These are phyloP conservation scores for Melanitta fusca DNA, from an alignment of 2,797 vertebrate species.

Conservation along the genomic window DNA sequence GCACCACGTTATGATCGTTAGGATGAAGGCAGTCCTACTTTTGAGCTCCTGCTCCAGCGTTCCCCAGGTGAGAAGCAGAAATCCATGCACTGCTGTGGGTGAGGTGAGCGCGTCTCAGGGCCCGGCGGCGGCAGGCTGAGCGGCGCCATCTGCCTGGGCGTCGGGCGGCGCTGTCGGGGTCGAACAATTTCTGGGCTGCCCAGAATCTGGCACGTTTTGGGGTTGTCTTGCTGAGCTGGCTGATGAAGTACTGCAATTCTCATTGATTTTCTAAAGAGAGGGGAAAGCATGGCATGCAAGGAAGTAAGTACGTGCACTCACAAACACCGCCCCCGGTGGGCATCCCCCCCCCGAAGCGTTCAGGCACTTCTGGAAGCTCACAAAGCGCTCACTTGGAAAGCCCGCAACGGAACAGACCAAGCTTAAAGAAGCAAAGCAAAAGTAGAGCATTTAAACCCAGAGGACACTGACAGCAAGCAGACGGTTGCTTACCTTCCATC, in stretches of 20 bases:
- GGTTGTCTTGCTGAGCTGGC: constrained; percentile 35
- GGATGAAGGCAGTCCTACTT: constrained; percentile 65
- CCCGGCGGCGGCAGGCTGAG: constrained; percentile 48
- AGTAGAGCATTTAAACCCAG: constrained; percentile 26
- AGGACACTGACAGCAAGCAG: constrained; percentile 47
- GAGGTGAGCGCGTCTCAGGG: constrained; percentile 47
- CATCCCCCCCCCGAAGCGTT: constrained; percentile 13
- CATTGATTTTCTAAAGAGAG: constrained; percentile 75
- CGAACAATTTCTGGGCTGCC: constrained; percentile 46
- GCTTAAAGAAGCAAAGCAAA: constrained; percentile 57
- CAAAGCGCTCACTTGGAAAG: constrained; percentile 10
- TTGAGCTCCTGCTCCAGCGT: constrained; percentile 45
- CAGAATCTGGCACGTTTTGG: constrained; percentile 36
- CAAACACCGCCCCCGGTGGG: not conserved
- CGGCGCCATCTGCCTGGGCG: constrained; percentile 29
- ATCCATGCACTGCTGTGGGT: constrained; percentile 70
- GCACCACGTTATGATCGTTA: constrained; percentile 53
- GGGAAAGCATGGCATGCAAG: not conserved
- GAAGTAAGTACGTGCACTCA: not conserved
- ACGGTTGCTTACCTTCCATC: constrained; percentile 79
- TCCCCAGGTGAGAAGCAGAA: constrained; percentile 61
- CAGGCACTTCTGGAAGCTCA: constrained; percentile 23
- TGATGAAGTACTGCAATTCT: constrained; percentile 59
- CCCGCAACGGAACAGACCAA: not conserved
- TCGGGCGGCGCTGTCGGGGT: constrained; percentile 53